A percentile compares a stretch with the other conserved stretches of the same genome.
Evolutionary conservation across 37 sponge, comb jelly and placozoan species (phyloP).

Genomic region (Agelas oroides): DNA sequence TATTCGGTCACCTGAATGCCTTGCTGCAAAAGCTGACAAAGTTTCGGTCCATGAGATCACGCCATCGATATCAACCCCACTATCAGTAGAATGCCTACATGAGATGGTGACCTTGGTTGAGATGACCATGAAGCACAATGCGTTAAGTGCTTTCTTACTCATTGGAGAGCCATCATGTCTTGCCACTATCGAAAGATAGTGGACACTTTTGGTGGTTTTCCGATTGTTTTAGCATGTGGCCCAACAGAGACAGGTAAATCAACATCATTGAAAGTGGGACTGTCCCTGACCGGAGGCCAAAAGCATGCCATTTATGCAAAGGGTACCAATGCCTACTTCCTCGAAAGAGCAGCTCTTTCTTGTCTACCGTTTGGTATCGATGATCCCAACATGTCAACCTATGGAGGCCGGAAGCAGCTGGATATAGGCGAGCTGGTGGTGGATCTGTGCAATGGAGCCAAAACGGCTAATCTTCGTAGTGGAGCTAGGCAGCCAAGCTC

Average conservation of each 20-base stretch:
- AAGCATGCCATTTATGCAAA: background rate
- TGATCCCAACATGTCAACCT: background rate
- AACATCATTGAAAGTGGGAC: background rate
- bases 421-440: background rate
- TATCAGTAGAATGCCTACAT: too few relatives aligned
- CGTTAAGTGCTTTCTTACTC: background rate
- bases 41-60: too few relatives aligned
- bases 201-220: background rate
- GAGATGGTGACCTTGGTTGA: too few relatives aligned
- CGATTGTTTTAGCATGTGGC: background rate
- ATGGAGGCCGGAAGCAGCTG: background rate
- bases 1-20: too few relatives aligned
- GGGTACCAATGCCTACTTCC: slow-evolving; percentile 1
- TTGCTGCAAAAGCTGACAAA: too few relatives aligned
- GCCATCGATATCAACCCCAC: too few relatives aligned
- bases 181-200: background rate
- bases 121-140: background rate
- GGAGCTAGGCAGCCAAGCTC: background rate
- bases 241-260: slow-evolving; percentile 11
- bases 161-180: background rate
- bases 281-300: background rate
- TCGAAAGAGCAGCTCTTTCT: background rate
- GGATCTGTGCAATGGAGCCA: background rate
- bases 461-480: background rate
- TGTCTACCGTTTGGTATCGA: slow-evolving; percentile 4